These are phyloP conservation scores for Orthosia gracilis DNA, from an alignment of 2,888 invertebrate genomes.

Conservation along the genomic window DNA sequence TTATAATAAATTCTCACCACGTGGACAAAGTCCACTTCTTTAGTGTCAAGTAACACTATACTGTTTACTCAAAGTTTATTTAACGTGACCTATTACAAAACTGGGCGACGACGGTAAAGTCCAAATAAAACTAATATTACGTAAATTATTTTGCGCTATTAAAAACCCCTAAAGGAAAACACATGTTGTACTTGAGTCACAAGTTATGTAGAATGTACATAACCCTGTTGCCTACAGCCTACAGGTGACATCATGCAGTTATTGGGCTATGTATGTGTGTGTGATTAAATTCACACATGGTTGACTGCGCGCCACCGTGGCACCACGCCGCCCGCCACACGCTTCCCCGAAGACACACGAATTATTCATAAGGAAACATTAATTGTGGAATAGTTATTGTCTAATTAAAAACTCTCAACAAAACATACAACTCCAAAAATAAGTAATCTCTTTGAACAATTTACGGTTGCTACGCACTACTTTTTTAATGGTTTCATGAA, in stretches of 20 bases:
- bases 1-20: constrained; percentile 11
- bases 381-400: constrained; percentile 64
- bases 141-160: constrained; percentile 36
- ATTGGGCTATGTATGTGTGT: constrained; percentile 65
- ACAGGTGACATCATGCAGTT: constrained; percentile 77
- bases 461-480: constrained; percentile 48
- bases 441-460: constrained; percentile 45
- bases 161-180: constrained; percentile 60
- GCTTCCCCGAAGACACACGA: constrained; percentile 71
- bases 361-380: constrained; percentile 72
- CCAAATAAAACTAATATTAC: constrained; percentile 13
- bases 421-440: constrained; percentile 49
- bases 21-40: constrained; percentile 17
- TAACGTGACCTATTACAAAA: not conserved
- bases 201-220: constrained; percentile 33
- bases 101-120: not conserved
- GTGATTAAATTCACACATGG: constrained; percentile 76
- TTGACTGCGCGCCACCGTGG: constrained; percentile 58
- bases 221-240: too few relatives aligned
- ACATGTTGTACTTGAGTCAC: constrained; percentile 65
- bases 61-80: not conserved
- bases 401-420: constrained; percentile 64
- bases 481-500: constrained; percentile 45
- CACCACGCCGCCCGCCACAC: constrained; percentile 25
- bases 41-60: constrained; percentile 16